These are phyloP conservation scores for Brachionus rubens DNA, from an alignment of 1,140 invertebrate species.

Conservation along the genomic window DNA sequence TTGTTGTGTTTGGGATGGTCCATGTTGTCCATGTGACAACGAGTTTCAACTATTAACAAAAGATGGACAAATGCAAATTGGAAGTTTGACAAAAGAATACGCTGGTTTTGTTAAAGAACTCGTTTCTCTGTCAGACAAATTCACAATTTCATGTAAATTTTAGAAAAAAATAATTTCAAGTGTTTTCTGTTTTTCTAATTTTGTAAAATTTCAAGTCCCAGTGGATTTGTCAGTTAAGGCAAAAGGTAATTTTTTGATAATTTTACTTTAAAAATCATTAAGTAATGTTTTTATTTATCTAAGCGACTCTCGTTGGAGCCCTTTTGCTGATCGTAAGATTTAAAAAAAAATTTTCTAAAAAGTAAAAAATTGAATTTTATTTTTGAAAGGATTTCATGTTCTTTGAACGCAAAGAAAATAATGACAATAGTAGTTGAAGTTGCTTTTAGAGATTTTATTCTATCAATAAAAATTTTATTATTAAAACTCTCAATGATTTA, in stretches of 20 bases:
- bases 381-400: slow-evolving; percentile 38
- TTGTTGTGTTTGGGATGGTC: slow-evolving; percentile 39
- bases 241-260: neutral
- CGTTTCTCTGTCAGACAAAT: neutral
- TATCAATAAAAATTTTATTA: no score
- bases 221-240: slow-evolving; percentile 48
- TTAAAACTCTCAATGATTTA: no score
- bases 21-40: slow-evolving; percentile 43
- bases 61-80: slow-evolving; percentile 23
- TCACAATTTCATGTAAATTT: slow-evolving; percentile 10
- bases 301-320: slow-evolving; percentile 31
- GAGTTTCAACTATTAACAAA: slow-evolving; percentile 23
- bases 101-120: slow-evolving; percentile 36
- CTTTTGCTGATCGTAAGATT: slow-evolving; percentile 47
- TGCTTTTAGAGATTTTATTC: no score
- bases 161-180: neutral
- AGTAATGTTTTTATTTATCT: no score
- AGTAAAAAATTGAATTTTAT: neutral
- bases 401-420: slow-evolving; percentile 1
- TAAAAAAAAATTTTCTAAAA: neutral
- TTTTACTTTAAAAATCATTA: no score
- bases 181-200: slow-evolving; percentile 3
- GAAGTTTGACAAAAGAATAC: slow-evolving; percentile 23
- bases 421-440: no score
- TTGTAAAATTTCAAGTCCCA: no score